These are phyloP conservation scores for Romanogobio albipinnatus DNA, from an alignment of 2,113 vertebrate genomes.

Conservation along the genomic window DNA sequence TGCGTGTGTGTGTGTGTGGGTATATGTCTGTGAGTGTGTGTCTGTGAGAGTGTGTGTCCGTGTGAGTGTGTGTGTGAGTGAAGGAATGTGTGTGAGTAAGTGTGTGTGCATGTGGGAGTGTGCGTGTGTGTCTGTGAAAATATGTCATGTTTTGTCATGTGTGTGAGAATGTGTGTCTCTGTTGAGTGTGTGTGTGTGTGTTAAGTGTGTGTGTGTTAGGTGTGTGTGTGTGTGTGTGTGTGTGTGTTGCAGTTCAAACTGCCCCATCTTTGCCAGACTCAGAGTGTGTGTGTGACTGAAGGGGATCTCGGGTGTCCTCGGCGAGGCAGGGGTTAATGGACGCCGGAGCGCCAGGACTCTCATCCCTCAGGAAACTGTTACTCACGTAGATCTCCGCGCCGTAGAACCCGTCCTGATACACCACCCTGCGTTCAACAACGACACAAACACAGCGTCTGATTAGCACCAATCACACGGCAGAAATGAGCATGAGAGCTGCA, in stretches of 20 bases:
- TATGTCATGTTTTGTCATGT: constrained; percentile 17
- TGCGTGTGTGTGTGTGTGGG: no score
- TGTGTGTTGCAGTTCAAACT: no score
- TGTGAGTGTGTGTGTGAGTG: no score
- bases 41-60: no score
- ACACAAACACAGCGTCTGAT: constrained; percentile 26
- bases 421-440: constrained; percentile 79
- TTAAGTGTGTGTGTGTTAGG: no score
- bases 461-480: neutral
- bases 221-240: no score
- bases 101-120: no score
- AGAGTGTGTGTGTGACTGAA: constrained; percentile 52
- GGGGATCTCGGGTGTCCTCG: constrained; percentile 71
- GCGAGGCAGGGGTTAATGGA: constrained; percentile 62
- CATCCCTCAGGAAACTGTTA: constrained; percentile 59
- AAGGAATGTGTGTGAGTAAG: no score
- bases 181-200: no score
- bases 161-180: no score
- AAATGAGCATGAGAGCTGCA: neutral
- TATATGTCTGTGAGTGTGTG: no score
- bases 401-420: constrained; percentile 97
- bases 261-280: no score
- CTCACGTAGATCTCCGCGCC: constrained; percentile 98
- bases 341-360: constrained; percentile 14
- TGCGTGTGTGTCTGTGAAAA: constrained; percentile 54